A percentile compares a stretch with the other conserved stretches of the same genome.
phyloP scores from a whole-genome alignment of 2,888 invertebrate genomes.

The Hyppa rectilinea region DNA sequence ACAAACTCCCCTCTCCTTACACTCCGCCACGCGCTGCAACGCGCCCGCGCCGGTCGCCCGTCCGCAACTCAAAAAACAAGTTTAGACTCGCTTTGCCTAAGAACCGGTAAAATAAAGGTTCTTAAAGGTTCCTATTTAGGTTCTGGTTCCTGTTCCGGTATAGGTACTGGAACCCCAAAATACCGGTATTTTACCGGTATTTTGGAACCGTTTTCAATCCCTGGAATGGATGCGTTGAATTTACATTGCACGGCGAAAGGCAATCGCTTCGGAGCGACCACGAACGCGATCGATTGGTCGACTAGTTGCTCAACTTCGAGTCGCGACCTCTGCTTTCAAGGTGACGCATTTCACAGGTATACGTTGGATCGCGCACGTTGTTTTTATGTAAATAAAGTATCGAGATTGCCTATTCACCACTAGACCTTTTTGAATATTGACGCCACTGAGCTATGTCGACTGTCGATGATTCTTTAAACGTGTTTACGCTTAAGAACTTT shows the following conservation, averaged over 20 bases:
- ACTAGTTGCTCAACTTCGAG: slow-evolving; percentile 53
- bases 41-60: too few relatives aligned
- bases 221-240: slow-evolving; percentile 47
- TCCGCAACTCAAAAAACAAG: too few relatives aligned
- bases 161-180: too few relatives aligned
- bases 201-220: too few relatives aligned
- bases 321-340: slow-evolving; percentile 61
- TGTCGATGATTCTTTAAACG: slow-evolving; percentile 11
- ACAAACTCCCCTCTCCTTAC: too few relatives aligned
- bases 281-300: slow-evolving; percentile 41
- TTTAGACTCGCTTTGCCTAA: too few relatives aligned
- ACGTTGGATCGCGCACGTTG: slow-evolving; percentile 46
- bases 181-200: too few relatives aligned
- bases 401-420: slow-evolving; percentile 26
- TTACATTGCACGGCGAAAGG: slow-evolving; percentile 45
- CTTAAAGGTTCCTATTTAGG: too few relatives aligned
- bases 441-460: slow-evolving; percentile 9
- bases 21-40: too few relatives aligned
- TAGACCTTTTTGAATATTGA: slow-evolving; percentile 26
- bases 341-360: slow-evolving; percentile 58
- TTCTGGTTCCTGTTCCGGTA: too few relatives aligned
- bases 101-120: too few relatives aligned
- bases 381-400: slow-evolving; percentile 52
- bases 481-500: not conserved
- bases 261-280: slow-evolving; percentile 22